Evolutionary conservation across 2,797 vertebrate species (phyloP).

Genomic region (Tangara arthus): DNA sequence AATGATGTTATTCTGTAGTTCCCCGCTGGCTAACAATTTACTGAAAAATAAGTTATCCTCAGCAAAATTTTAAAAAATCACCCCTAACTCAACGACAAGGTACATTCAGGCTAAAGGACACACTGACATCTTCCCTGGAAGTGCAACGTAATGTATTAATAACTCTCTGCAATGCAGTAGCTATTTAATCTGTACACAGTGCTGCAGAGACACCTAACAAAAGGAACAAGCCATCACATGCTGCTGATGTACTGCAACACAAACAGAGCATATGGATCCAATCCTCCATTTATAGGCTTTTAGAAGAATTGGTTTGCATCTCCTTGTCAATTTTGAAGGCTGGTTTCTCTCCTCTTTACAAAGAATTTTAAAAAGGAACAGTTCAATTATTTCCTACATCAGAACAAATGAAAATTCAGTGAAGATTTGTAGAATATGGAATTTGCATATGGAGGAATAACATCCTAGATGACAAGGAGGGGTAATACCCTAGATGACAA

Average conservation of each 20-base stretch:
- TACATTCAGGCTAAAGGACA: conserved; percentile 32
- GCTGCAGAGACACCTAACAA: conserved; percentile 52
- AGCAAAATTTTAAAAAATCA: neutral
- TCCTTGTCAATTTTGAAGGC: conserved; percentile 7
- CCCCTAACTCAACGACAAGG: neutral
- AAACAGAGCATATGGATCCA: neutral
- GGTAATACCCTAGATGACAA: neutral
- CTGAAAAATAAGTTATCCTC: neutral
- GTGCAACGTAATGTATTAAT: conserved; percentile 33
- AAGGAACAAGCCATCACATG: conserved; percentile 13
- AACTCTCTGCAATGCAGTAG: conserved; percentile 63
- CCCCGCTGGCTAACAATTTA: neutral
- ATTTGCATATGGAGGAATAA: neutral
- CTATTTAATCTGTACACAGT: conserved; percentile 49
- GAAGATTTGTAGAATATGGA: neutral
- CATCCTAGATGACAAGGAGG: neutral
- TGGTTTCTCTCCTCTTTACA: neutral
- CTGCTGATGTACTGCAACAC: conserved; percentile 1
- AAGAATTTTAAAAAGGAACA: neutral
- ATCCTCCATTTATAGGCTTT: neutral
- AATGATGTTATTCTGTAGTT: neutral
- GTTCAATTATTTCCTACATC: neutral
- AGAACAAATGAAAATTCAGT: neutral
- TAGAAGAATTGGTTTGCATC: neutral
- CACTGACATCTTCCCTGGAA: conserved; percentile 36